Percentiles rank a stretch among this genome's conserved stretches.
These are phyloP conservation scores for Naja naja DNA, from an alignment of 2,113 vertebrate genomes.

Conservation along the genomic window DNA sequence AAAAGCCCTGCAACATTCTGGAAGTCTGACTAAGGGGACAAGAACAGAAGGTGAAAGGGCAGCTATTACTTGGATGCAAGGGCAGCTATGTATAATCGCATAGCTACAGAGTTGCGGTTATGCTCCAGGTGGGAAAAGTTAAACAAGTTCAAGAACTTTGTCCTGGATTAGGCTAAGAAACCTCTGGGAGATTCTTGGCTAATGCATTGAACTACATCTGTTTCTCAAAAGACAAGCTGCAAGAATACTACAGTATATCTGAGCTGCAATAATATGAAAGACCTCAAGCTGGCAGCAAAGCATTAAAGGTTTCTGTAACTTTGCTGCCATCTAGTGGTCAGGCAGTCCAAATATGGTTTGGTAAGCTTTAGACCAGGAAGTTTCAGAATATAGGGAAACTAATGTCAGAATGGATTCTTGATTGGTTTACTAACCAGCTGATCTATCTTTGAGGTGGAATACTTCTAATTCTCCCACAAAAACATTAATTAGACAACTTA, in stretches of 20 bases:
- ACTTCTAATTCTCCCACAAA: background rate
- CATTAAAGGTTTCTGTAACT: background rate
- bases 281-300: background rate
- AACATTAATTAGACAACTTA: background rate
- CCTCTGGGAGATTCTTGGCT: background rate
- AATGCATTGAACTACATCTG: background rate
- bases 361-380: background rate
- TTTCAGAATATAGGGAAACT: background rate
- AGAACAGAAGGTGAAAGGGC: background rate
- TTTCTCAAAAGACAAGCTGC: background rate
- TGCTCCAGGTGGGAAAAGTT: background rate
- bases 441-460: background rate
- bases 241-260: background rate
- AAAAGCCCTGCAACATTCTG: background rate
- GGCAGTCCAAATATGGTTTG: background rate
- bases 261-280: background rate
- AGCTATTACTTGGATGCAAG: background rate
- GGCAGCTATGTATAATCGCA: background rate
- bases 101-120: background rate
- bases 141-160: background rate
- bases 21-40: background rate
- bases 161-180: background rate
- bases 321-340: background rate
- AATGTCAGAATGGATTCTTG: background rate
- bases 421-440: background rate